Base-by-base conservation (phyloP, 2,888 invertebrate genomes). In the Stegana nigrithorax region DNA sequence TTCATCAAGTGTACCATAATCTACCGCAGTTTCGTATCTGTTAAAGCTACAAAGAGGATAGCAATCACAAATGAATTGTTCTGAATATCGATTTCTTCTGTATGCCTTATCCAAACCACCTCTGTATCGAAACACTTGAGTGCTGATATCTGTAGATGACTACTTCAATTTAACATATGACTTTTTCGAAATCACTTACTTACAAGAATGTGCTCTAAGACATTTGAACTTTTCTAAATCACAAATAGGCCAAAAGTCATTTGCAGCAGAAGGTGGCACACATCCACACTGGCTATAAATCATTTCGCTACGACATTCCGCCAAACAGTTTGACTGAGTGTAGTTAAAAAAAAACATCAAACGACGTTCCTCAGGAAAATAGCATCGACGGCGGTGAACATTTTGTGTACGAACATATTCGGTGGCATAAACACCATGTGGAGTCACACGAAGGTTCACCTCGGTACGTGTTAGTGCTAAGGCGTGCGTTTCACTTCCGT, bases 321-420 rank as follows among this genome's bases (percentile, higher is more conserved):
- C 86, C 74, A 90, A 83, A 70, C 92, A 92, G 77, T 92, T 92
- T 60, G 88, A 87, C 66, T 88, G 90, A 0, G 89, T 89, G 70
- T 91, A 91, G n/a, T 83, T 81, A 76, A 62, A 72, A 71, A 77
- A 86, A 73, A 67, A 82, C 19, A 68, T 64, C 32, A 86, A 53
- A 6, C 57, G 23, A 3, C 75, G 79, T 85, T 92, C 91, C 36
- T 88, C 80, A 1, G 78, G 73, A 58, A 90, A 89, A 66, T 89
- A 86, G 71, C 92, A 92, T 19, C 88, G 85, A 3, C 92, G 86
- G 12, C 85, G 81, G 0, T 81, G 64, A 0, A 89, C 78, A 0
- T 81, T 67, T 0, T 88, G 78, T 0, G 80, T 71, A 17, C 81
- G 83, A 1, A 91, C 83, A 2, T 87, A 87, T 0, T 82, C 51